Evolutionary conservation across 2,113 vertebrate species (phyloP).

Genomic region (Gobio gobio): DNA sequence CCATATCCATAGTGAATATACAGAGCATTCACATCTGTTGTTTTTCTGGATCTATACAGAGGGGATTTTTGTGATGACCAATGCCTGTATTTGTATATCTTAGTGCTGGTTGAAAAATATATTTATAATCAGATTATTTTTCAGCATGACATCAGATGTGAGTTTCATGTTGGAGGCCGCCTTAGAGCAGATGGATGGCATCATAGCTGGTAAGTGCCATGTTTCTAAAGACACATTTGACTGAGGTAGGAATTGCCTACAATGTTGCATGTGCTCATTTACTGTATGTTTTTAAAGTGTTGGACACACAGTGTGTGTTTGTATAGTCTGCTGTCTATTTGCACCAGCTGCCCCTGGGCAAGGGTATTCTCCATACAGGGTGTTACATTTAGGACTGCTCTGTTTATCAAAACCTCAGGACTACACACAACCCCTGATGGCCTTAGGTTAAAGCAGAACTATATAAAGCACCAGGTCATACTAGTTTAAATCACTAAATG

Average conservation of each 20-base stretch:
- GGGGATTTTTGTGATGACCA: background rate
- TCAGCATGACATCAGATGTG: slow-evolving; percentile 84
- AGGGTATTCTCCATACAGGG: slow-evolving; percentile 36
- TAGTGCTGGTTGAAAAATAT: background rate
- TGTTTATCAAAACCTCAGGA: slow-evolving; percentile 56
- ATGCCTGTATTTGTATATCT: slow-evolving; percentile 33
- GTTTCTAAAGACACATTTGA: slow-evolving; percentile 47
- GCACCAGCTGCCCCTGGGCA: background rate
- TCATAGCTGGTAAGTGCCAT: slow-evolving; percentile 85
- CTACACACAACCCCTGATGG: slow-evolving; percentile 30
- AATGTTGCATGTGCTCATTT: background rate
- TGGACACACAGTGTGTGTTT: background rate
- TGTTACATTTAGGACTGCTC: slow-evolving; percentile 63
- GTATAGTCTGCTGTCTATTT: background rate
- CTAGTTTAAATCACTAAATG: background rate
- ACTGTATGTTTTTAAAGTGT: background rate
- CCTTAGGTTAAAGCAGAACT: slow-evolving; percentile 19
- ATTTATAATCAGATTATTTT: slow-evolving; percentile 3
- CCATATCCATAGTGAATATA: slow-evolving; percentile 66
- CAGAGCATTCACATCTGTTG: slow-evolving; percentile 58
- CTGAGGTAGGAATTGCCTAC: background rate
- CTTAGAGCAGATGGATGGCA: slow-evolving; percentile 91
- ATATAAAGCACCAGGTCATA: background rate
- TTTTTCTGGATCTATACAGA: slow-evolving; percentile 52
- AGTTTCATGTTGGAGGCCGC: slow-evolving; percentile 87